Percentiles rank a stretch among this genome's conserved stretches.
phyloP scores from a whole-genome alignment of 2,797 vertebrate genomes.

The Coluber constrictor region DNA sequence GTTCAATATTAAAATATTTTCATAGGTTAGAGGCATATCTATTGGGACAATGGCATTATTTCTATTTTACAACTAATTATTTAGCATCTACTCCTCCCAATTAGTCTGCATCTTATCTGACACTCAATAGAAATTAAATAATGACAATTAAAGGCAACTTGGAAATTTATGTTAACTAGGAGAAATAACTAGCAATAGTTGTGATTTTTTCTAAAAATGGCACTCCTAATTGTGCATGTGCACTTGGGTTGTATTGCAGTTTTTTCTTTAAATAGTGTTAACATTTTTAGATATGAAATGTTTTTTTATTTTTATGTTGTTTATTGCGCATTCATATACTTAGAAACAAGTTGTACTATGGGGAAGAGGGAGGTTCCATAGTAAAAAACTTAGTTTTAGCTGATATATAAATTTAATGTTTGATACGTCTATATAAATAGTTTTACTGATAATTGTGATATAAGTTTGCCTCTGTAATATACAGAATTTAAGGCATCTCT shows the following conservation, averaged over 20 bases:
- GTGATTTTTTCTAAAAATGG: neutral
- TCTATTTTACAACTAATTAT: neutral
- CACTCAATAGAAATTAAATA: neutral
- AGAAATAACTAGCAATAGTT: neutral
- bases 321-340: neutral
- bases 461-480: neutral
- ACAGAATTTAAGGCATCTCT: no score
- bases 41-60: neutral
- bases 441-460: no score
- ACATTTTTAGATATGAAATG: neutral
- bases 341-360: neutral
- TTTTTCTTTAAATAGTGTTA: neutral
- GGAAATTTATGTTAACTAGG: neutral
- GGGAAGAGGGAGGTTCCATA: neutral
- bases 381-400: neutral
- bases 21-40: neutral
- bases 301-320: neutral
- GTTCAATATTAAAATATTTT: neutral
- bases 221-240: neutral
- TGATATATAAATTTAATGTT: neutral
- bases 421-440: no score
- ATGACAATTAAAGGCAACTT: neutral
- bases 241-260: neutral
- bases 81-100: no score
- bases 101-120: neutral